A percentile compares a stretch with the other conserved stretches of the same genome.
phyloP scores from a whole-genome alignment of 2,113 vertebrate species.

The Symphodus melops region DNA sequence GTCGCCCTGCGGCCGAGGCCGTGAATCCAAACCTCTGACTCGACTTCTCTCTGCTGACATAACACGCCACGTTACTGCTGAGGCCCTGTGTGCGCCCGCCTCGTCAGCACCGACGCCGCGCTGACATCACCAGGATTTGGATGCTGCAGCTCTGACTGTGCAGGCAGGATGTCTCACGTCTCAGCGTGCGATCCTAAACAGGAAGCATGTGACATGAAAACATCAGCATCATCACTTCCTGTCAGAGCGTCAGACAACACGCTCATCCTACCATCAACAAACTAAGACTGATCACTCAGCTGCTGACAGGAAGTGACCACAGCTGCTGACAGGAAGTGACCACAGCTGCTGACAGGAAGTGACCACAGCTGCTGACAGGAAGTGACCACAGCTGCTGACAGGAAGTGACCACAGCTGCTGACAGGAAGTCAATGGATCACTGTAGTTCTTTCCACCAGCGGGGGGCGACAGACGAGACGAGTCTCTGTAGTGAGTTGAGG shows the following conservation, averaged over 20 bases:
- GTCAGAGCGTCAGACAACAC: background rate
- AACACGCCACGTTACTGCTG: conserved; percentile 39
- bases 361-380: no score
- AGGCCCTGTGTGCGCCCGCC: background rate
- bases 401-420: no score
- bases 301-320: no score
- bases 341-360: no score
- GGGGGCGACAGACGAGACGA: no score
- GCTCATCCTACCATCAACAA: no score
- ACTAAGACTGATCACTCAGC: no score
- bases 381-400: no score
- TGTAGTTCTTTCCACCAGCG: no score
- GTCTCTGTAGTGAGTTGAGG: no score
- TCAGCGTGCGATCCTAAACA: conserved; percentile 14
- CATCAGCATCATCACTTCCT: background rate
- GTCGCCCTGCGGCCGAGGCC: conserved; percentile 28
- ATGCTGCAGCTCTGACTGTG: conserved; percentile 20
- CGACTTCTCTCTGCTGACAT: conserved; percentile 38
- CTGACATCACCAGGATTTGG: conserved; percentile 43
- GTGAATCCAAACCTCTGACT: conserved; percentile 66
- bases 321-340: no score
- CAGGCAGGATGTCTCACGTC: conserved; percentile 22
- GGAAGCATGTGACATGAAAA: background rate
- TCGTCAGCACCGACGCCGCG: conserved; percentile 29
- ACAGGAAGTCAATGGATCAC: no score